Percentiles rank a stretch among this genome's conserved stretches.
phyloP scores from a whole-genome alignment of 1,140 invertebrate species.

The Drosophila grimshawi region DNA sequence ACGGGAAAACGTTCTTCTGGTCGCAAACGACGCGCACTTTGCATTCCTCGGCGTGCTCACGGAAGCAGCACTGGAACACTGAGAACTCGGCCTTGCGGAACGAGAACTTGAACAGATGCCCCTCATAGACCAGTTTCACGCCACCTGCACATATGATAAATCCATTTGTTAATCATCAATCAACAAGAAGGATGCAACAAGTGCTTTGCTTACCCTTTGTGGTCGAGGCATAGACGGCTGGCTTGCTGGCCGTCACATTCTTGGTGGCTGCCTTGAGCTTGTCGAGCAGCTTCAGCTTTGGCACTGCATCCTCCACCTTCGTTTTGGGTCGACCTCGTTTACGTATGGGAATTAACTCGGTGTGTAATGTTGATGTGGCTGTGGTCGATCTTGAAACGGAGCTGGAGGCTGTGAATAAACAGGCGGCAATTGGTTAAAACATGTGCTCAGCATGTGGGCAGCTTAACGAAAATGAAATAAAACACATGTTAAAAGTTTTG shows the following conservation, averaged over 20 bases:
- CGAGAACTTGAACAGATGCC: slow-evolving; percentile 77
- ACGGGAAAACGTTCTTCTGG: slow-evolving; percentile 76
- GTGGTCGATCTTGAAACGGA: slow-evolving; percentile 15
- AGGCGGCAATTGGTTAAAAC: slow-evolving; percentile 59
- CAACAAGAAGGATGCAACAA: slow-evolving; percentile 28
- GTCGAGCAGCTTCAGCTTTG: slow-evolving; percentile 65
- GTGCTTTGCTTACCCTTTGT: slow-evolving; percentile 69
- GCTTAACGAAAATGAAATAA: slow-evolving; percentile 37
- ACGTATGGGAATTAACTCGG: slow-evolving; percentile 57
- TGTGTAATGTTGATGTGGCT: slow-evolving; percentile 43
- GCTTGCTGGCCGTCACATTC: slow-evolving; percentile 59
- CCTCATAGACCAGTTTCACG: slow-evolving; percentile 75
- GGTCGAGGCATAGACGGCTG: slow-evolving; percentile 75
- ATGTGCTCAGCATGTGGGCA: slow-evolving; percentile 2
- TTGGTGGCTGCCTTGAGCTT: slow-evolving; percentile 60
- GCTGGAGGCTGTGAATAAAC: slow-evolving; percentile 11
- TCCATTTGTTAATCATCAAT: not conserved
- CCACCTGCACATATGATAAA: slow-evolving; percentile 51
- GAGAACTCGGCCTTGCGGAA: slow-evolving; percentile 76
- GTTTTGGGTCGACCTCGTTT: slow-evolving; percentile 70
- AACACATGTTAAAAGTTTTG: slow-evolving; percentile 39
- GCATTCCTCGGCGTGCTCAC: slow-evolving; percentile 77
- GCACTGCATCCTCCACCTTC: slow-evolving; percentile 48
- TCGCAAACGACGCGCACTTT: slow-evolving; percentile 78
- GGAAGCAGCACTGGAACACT: slow-evolving; percentile 81